Evolutionary conservation across 2,888 invertebrate species (phyloP), one percentile per base, ranked within the genome.

Genomic region (Oligia fasciuncula): DNA sequence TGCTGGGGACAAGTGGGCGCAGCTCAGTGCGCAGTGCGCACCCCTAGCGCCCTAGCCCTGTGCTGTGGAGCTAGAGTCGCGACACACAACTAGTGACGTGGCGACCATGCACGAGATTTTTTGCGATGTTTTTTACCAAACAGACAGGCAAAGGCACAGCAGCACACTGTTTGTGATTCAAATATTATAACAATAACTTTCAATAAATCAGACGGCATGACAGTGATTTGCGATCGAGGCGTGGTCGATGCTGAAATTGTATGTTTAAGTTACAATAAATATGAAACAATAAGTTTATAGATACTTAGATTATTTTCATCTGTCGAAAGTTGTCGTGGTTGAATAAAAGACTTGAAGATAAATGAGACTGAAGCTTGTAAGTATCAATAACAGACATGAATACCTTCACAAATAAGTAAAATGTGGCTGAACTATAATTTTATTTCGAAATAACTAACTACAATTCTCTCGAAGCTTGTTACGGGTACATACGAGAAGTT

Each of bases 1-100:
- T 68, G 82, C 51, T 76, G 62, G 60, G 81, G 46, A 80, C 82
- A 62, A 80, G 76, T 76, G 62, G 76, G 35, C 29, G 60, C 29
- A 29, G 29, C 29, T 29, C 29, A 29, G 29, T 29, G 29, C 29
- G 29, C 80, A 68, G 60, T 54, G 67, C 17, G 51, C 80, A 62
- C 67, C 80, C 81, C 62, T n/a, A 40, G 71, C 71, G n/a, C 35
- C 81, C 62, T 40, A 40, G 71, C 71, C 40, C 35, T 71, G 57
- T 40, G n/a, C 35, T 71, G 57, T 40, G n/a, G 9, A 71, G 17
- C 11, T 35, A 40, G 35, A 63, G 13, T 17, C 8, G 43, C 14
- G 23, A 35, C 35, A 35, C 35, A 43, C 51, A 11, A n/a, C 49
- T 35, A 60, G 49, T 17, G 29, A 40, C 40, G 49, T 49, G 17